Evolutionary conservation across 1,140 invertebrate genomes (phyloP), one percentile per base, ranked within the genome.

Genomic region (Drepana arcuata): DNA sequence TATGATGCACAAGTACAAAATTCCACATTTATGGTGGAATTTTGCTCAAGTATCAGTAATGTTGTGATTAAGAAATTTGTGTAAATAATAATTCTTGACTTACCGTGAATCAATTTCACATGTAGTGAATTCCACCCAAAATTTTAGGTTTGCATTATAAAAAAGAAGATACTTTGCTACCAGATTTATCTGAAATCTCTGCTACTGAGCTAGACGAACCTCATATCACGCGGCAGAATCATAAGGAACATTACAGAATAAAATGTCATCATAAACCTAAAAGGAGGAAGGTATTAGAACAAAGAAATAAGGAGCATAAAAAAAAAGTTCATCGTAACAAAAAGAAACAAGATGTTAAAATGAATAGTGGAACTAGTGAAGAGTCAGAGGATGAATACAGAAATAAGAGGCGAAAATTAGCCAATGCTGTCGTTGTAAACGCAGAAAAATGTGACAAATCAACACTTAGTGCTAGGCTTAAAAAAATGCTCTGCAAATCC

Each of bases 301-400:
- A 12, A 26, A 63, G 45, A 41, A 44, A 29, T 26, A 73, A 64
- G 50, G 61, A 67, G 25, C 16, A 48, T 16, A 74, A 56, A 40
- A 73, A 63, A 36, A 79, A 71, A 47, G 35, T 15, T 23, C 31
- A 52, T 31, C 18, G 34, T 6, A 48, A 39, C 18, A 73, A 64
- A 49, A 68, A 42, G 18, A 63, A 61, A 50, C 7, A 44, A 28
- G 41, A 41, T 14, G 14, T 43, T n/a, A 59, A 55, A 51, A 31
- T 57, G 41, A 16, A 61, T 16, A 64, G 44, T 57, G 71, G 73
- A 36, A 60, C 66, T 9, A 79, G 74, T 63, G 73, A 78, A 15
- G 66, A 69, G 32, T 69, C 74, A 28, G 73, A 73, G 34, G 70
- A 78, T 61, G 78, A 82, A 46, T 78, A 74, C 27, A 70, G 53